phyloP scores from a whole-genome alignment of 1,140 invertebrate genomes.

The Drosophila oshimai region DNA sequence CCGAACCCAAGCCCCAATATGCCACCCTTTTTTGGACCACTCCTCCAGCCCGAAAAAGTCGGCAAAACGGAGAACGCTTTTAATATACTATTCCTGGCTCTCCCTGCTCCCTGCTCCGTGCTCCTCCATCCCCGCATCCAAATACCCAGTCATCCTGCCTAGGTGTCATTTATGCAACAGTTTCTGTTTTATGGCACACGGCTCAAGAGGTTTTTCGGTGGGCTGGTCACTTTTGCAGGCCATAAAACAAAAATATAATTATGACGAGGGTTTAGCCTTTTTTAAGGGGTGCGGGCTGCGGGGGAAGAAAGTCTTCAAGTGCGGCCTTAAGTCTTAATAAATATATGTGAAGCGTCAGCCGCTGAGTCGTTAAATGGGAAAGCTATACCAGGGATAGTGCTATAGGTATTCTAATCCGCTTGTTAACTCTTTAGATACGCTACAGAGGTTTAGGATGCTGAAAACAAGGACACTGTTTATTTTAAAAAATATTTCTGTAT shows the following conservation, averaged over 20 bases:
- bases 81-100: conserved; percentile 52
- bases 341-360: conserved; percentile 53
- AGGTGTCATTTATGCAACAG: conserved; percentile 80
- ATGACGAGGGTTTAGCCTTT: conserved; percentile 55
- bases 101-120: background rate
- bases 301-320: conserved; percentile 20
- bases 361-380: conserved; percentile 52
- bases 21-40: background rate
- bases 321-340: conserved; percentile 73
- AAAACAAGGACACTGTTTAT: background rate
- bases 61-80: conserved; percentile 61
- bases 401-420: background rate
- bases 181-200: conserved; percentile 67
- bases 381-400: conserved; percentile 17
- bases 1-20: conserved; percentile 31
- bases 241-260: conserved; percentile 79
- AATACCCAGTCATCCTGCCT: conserved; percentile 22
- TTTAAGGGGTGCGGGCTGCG: too few relatives aligned
- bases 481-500: too few relatives aligned
- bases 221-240: conserved; percentile 76
- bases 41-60: background rate
- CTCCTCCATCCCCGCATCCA: background rate
- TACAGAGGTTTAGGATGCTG: background rate
- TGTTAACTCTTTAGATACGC: background rate
- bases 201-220: conserved; percentile 53